phyloP scores from a whole-genome alignment of 2,888 invertebrate genomes.

The Scrobipalpa atriplicella region DNA sequence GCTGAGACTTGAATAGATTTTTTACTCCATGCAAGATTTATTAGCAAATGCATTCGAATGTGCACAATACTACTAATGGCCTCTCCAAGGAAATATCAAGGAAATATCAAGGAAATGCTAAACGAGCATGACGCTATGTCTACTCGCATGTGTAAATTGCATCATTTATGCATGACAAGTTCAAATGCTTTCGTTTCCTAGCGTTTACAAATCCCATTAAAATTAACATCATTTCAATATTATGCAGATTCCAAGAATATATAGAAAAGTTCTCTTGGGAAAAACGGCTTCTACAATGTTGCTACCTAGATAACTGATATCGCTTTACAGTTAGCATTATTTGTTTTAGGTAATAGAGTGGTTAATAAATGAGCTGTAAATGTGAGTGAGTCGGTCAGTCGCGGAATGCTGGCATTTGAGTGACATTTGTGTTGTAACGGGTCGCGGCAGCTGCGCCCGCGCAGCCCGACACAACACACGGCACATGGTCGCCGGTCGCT shows the following conservation, averaged over 20 bases:
- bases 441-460: constrained; percentile 21
- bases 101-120: constrained; percentile 8
- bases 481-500: no score
- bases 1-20: constrained; percentile 53
- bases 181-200: not conserved
- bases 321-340: not conserved
- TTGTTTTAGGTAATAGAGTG: constrained; percentile 7
- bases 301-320: not conserved
- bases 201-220: constrained; percentile 5
- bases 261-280: constrained; percentile 9
- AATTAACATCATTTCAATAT: constrained; percentile 15
- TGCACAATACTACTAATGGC: constrained; percentile 31
- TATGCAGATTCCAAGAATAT: constrained; percentile 1
- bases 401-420: constrained; percentile 26
- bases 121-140: constrained; percentile 12
- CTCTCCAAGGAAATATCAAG: no score
- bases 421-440: constrained; percentile 25
- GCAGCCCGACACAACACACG: not conserved
- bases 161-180: constrained; percentile 8
- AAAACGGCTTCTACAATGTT: not conserved
- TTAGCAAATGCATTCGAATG: constrained; percentile 39
- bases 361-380: constrained; percentile 2
- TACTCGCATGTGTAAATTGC: constrained; percentile 12
- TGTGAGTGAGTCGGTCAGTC: not conserved
- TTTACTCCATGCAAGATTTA: constrained; percentile 56